A percentile compares a stretch with the other conserved stretches of the same genome.
phyloP scores from a whole-genome alignment of 2,797 vertebrate genomes.

The Protosalanx chinensis region DNA sequence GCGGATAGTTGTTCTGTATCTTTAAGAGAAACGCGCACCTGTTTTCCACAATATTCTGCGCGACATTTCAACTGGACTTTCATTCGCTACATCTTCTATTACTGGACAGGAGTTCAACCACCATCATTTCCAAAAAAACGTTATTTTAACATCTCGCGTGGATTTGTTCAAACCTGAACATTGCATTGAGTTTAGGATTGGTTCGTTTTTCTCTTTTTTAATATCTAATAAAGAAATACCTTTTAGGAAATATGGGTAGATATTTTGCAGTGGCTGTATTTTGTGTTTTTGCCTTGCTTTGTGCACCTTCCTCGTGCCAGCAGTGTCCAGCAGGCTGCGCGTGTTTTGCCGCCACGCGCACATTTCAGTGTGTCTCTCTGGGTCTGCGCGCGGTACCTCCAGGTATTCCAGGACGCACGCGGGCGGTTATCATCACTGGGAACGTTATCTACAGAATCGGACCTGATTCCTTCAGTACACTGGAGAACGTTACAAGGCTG shows the following conservation, averaged over 20 bases:
- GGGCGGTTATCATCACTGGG: conserved; percentile 69
- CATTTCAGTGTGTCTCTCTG: conserved; percentile 70
- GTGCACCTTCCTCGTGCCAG: conserved; percentile 43
- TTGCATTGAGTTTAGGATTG: too few species aligned
- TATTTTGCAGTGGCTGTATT: conserved; percentile 15
- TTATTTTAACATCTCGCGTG: too few species aligned
- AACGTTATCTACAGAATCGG: conserved; percentile 65
- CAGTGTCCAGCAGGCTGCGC: conserved; percentile 71
- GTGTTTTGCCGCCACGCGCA: conserved; percentile 66
- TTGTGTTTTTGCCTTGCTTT: conserved; percentile 56
- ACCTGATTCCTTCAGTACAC: conserved; percentile 61
- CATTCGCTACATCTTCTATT: background rate
- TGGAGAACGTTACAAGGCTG: conserved; percentile 72
- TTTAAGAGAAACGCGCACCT: conserved; percentile 65
- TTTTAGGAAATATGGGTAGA: background rate
- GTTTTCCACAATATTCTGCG: conserved; percentile 44
- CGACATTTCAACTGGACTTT: conserved; percentile 8
- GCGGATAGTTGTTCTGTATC: conserved; percentile 52
- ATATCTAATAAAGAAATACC: background rate
- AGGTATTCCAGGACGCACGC: conserved; percentile 64
- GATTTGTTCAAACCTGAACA: too few species aligned
- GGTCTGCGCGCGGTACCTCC: conserved; percentile 63
- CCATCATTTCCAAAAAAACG: background rate
- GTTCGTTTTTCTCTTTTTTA: background rate
- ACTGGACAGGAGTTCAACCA: background rate